Base-by-base conservation (phyloP, 2,113 vertebrate species). In the Recurvirostra avosetta region DNA sequence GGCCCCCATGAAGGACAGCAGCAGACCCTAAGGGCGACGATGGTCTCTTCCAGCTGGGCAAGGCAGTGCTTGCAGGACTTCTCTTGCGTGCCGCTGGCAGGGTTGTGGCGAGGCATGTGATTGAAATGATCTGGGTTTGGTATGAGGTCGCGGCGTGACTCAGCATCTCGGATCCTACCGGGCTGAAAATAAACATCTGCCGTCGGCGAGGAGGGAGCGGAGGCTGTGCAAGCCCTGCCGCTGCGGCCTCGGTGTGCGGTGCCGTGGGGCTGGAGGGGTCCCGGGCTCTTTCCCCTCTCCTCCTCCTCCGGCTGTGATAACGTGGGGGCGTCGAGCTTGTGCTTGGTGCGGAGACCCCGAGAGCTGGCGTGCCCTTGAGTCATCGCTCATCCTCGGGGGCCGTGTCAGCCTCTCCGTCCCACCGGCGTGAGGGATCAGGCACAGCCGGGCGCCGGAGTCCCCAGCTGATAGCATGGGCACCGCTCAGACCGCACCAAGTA, bases 361-460 rank as follows among this genome's bases (percentile, higher is more conserved):
- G 19, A 6, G 11, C 86, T 8, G 22, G 4, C 1, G 8, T 34
- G 49, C 9, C 47, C 56, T 4, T 1, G 30, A 10, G 36, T 43
- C 36, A 7, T 7, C n/a, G 4, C 2, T 2, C 23, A 0, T 8
- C 49, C 56, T 21, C 2, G 1, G 12, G 53, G 62, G 34, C 38
- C 3, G 0, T 4, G 50, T 12, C 2, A 4, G 62, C 25, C 11
- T 21, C 47, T 50, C 11, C 1, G 7, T 29, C 21, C 49, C 15
- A 0, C 4, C 8, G 21, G 41, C 6, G 0, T 1, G 29, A n/a
- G 85, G 56, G 38, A 6, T 34, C 13, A 1, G 12, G 45, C 15
- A 10, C 1, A 4, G 3, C 15, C 3, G 3, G 53, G 29, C 49
- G 43, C 25, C 4, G 3, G 20, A 11, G 45, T 15, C 17, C 27